These are phyloP conservation scores for Mallotus villosus DNA, from an alignment of 2,797 vertebrate species.

Conservation along the genomic window DNA sequence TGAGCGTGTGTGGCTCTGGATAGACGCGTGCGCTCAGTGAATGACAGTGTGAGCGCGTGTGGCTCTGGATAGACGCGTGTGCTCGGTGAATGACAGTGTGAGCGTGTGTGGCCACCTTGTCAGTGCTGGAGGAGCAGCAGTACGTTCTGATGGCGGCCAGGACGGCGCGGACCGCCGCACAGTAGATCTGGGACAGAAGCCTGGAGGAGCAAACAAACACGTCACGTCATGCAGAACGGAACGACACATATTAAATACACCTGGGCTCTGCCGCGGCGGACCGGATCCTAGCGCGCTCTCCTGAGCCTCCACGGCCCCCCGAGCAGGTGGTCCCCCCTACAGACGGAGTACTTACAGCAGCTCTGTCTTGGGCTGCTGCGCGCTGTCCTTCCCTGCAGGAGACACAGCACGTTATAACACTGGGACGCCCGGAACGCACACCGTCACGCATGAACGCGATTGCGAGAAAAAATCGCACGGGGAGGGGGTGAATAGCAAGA, in stretches of 20 bases:
- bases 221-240: background rate
- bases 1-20: background rate
- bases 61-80: background rate
- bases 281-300: no score
- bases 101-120: slow-evolving; percentile 77
- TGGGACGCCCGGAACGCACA: background rate
- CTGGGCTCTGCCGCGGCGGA: no score
- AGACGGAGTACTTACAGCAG: slow-evolving; percentile 79
- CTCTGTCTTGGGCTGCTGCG: slow-evolving; percentile 76
- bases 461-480: background rate
- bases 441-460: background rate
- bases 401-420: slow-evolving; percentile 18
- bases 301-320: background rate
- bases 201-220: slow-evolving; percentile 53
- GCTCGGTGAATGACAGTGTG: background rate
- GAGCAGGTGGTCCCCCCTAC: background rate
- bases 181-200: slow-evolving; percentile 91
- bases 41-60: no score
- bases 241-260: no score
- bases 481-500: background rate
- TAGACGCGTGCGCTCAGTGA: background rate
- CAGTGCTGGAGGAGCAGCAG: slow-evolving; percentile 81
- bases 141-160: slow-evolving; percentile 91
- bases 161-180: slow-evolving; percentile 87
- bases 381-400: slow-evolving; percentile 77